Conservation (phyloP, 2,113 vertebrate genomes). For the Dasyprocta punctata region DNA sequence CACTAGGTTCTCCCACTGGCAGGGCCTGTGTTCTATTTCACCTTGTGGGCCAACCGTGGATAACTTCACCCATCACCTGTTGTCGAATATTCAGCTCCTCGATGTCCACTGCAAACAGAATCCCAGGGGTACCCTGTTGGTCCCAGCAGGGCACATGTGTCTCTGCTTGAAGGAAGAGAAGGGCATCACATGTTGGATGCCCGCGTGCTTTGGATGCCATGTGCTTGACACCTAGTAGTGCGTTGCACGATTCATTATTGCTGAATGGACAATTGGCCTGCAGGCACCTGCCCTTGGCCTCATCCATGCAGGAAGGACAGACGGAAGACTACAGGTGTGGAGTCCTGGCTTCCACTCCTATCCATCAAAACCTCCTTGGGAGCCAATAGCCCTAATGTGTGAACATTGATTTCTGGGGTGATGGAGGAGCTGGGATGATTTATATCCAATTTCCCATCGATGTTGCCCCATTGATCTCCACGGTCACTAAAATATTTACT, state of each 20-base stretch:
- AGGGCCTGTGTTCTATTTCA: fast-evolving
- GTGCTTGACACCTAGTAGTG: not conserved
- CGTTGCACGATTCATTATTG: not conserved
- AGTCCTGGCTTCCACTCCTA: conserved; percentile 62
- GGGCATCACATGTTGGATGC: not conserved
- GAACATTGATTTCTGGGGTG: conserved; percentile 96
- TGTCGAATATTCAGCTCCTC: not conserved
- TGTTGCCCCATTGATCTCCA: conserved; percentile 92
- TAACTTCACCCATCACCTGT: not conserved
- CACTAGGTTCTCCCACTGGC: not conserved
- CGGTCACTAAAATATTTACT: conserved; percentile 88
- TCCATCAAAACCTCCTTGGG: conserved; percentile 90
- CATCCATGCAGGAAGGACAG: conserved; percentile 37
- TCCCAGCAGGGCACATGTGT: not conserved
- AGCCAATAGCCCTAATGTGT: conserved; percentile 95
- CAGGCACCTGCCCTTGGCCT: not conserved
- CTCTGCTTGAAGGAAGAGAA: not conserved
- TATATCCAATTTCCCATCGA: conserved; percentile 92
- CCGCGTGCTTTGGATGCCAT: not conserved
- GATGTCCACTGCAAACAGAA: not conserved
- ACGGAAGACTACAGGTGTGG: conserved; percentile 80
- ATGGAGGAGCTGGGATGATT: conserved; percentile 87
- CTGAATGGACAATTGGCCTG: not conserved
- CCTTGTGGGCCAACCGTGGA: not conserved
- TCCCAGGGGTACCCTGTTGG: not conserved